Conservation (phyloP, 2,888 invertebrate genomes). For the Ornithoptera priamus region DNA sequence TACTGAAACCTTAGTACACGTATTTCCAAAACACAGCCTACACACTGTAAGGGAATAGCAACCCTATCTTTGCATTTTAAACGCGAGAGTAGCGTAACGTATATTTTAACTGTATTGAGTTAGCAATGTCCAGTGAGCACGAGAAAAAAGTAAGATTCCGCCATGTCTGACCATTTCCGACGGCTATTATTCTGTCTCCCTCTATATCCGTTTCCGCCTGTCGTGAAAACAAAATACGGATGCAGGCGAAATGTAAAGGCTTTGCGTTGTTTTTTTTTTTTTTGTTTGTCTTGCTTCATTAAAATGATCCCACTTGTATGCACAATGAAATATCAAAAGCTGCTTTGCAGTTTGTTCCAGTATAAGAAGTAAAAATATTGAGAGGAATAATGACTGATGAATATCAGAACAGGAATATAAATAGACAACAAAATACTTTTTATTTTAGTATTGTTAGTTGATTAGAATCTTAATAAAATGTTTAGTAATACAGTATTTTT, state of each 20-base stretch:
- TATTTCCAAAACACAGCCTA: constrained; percentile 39
- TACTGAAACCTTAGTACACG: constrained; percentile 45
- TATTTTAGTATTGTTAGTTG: background rate
- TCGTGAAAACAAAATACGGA: constrained; percentile 75
- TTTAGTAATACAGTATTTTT: too few relatives aligned
- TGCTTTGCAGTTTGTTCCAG: constrained; percentile 30
- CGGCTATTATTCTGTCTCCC: constrained; percentile 80
- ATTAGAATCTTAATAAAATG: background rate
- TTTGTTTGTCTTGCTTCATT: constrained; percentile 40
- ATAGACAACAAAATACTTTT: background rate
- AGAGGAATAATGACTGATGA: background rate
- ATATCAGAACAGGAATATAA: background rate
- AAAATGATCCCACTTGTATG: constrained; percentile 39
- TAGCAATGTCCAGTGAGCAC: constrained; percentile 67
- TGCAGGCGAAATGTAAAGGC: constrained; percentile 50
- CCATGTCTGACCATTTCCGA: constrained; percentile 80
- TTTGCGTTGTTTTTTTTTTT: constrained; percentile 36
- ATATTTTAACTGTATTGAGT: constrained; percentile 53
- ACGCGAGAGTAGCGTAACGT: constrained; percentile 33
- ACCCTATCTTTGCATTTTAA: constrained; percentile 30
- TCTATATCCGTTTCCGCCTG: constrained; percentile 79
- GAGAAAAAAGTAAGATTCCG: constrained; percentile 71
- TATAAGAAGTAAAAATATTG: constrained; percentile 7
- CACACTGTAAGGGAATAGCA: constrained; percentile 30
- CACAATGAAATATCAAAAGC: constrained; percentile 39